Evolutionary conservation across 2,888 invertebrate genomes (phyloP), one percentile per base, ranked within the genome.

Genomic region (Ornithoptera priamus): DNA sequence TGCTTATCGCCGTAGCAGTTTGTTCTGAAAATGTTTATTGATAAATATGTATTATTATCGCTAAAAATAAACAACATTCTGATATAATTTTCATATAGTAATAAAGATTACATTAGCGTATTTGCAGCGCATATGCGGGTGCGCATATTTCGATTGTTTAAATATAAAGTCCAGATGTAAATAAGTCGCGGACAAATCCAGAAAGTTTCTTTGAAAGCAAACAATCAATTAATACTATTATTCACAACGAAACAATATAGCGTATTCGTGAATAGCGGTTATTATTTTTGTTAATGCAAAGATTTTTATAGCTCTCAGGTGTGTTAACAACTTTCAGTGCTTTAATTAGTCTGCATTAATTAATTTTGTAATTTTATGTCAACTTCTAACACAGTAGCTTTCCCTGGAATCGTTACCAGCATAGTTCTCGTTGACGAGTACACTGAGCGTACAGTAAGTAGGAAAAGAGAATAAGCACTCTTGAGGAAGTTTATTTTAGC

Each of bases 171-270:
- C 46, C 4, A 46, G 46, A 46, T 2, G 46, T 46, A 46, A 46
- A 46, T 46, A 46, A 46, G 46, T 46, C 46, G 46, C 46, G 15
- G 12, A 12, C 46, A 46, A 17, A 46, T 46, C 10, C 46, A 46
- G 15, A 30, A 30, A 46, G 15, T 15, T 1, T 46, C 4, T 10
- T 46, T 46, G 15, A 46, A 57, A 6, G 17, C 10, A 42, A 66
- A 66, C 66, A 67, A 60, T 67, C 56, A 18, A 67, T 61, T 22
- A 53, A 24, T 36, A 36, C 30, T 24, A 53, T 61, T 67, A 22
- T 67, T 50, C 20, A 39, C 8, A 22, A 42, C 65, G 50, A 17
- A 24, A 65, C 46, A 65, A 59, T 50, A n/a, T 46, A 22, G 24
- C 24, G 57, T 58, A 7, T n/a, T 53, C n/a, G 24, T 58, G 57